Evolutionary conservation across 2,113 vertebrate genomes (phyloP), one percentile per base, ranked within the genome.

Genomic region (Pycnonotus jocosus): DNA sequence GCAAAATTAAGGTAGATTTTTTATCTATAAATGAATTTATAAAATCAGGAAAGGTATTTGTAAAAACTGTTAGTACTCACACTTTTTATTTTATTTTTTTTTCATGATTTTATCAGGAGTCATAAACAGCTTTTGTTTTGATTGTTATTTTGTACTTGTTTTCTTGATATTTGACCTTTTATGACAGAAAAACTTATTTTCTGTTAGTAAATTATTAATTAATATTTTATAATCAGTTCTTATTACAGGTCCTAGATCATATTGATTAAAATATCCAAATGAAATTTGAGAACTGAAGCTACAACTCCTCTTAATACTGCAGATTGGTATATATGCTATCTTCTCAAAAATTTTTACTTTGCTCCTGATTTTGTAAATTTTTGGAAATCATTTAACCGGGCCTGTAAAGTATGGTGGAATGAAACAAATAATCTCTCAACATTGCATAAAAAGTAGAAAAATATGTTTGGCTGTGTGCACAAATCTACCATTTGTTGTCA

Each of bases 401-500:
- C 44, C 22, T 81, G 13, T 28, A 65, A 89, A 65, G n/a, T 42
- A 17, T 2, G 20, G 47, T 37, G 35, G 31, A 70, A 42, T 12
- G 3, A 78, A 56, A 45, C 1, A 57, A 74, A 35, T 38, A 0
- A 38, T 27, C 10, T 70, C 51, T 84, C 14, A 21, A 2, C 21
- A 20, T 30, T 57, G 18, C 17, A 48, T 2, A 44, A 25, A 25
- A 69, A 53, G 21, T 17, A 82, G 38, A 57, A 79, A 77, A 21
- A 0, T 3, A 18, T 0, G 0, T 33, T 7, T 47, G 5, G 10
- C 4, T 50, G 1, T 40, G 2, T 44, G 23, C 31, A 58, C n/a
- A 65, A 78, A 24, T 5, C 2, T 69, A 31, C 8, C 8, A 47
- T 28, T 68, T 89, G 3, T 60, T 47, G 33, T 60, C 33, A 61